Evolutionary conservation across 2,797 vertebrate genomes (phyloP).

Genomic region (Eurystomus glaucurus): DNA sequence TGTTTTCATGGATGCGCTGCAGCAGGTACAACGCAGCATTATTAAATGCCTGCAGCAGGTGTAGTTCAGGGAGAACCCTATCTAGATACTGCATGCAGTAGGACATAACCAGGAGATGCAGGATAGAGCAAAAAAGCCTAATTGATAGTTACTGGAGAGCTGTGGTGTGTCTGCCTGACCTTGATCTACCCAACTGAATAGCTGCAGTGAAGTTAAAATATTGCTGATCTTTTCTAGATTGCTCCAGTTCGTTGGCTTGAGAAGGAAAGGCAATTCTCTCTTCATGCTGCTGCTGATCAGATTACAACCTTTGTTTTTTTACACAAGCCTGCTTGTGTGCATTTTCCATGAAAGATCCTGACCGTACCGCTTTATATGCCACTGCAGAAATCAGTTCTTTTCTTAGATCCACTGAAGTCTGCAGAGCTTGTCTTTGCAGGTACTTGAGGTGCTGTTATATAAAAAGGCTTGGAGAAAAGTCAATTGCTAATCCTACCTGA

Average conservation of each 20-base stretch:
- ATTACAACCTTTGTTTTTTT: not conserved
- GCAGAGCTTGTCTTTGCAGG: not conserved
- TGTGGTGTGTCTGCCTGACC: not conserved
- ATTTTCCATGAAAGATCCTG: not conserved
- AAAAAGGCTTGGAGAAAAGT: not conserved
- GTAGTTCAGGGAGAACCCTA: not conserved
- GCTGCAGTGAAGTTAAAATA: not conserved
- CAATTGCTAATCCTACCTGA: not conserved
- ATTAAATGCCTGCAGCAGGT: not conserved
- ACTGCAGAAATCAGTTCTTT: not conserved
- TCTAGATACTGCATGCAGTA: not conserved
- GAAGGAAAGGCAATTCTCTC: not conserved
- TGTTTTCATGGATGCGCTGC: fast-evolving
- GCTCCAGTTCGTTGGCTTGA: not conserved
- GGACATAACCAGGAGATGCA: not conserved
- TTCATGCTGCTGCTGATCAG: not conserved
- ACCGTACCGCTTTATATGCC: not conserved
- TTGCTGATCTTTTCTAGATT: not conserved
- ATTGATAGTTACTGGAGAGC: not conserved
- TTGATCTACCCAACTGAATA: not conserved
- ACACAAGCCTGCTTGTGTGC: not conserved
- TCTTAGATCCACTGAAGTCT: not conserved
- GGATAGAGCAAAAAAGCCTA: not conserved
- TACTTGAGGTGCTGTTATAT: not conserved
- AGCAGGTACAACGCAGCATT: not conserved